phyloP scores from a whole-genome alignment of 2,113 vertebrate species.

The Plotosus lineatus region DNA sequence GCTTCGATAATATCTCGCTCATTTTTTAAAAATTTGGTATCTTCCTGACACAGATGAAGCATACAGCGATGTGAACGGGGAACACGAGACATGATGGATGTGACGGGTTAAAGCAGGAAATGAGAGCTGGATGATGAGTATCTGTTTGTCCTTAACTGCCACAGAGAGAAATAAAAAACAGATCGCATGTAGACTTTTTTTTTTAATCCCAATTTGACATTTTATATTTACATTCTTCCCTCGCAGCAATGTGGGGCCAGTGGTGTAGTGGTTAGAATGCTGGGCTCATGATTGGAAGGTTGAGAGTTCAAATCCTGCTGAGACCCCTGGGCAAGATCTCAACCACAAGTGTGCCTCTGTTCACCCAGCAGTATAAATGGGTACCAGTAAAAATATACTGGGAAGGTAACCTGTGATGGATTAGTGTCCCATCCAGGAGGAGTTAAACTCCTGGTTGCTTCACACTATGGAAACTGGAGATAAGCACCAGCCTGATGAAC shows the following conservation, averaged over 20 bases:
- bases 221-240: not conserved
- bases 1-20: not conserved
- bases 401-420: too few species aligned
- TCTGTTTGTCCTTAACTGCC: conserved; percentile 8
- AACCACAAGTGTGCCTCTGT: too few species aligned
- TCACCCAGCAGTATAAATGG: too few species aligned
- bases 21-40: not conserved
- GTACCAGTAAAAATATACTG: too few species aligned
- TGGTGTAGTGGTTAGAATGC: too few species aligned
- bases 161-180: not conserved
- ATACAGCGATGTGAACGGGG: not conserved
- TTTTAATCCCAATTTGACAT: not conserved
- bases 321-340: too few species aligned
- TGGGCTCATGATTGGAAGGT: too few species aligned
- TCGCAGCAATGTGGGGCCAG: not conserved
- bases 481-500: too few species aligned
- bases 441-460: too few species aligned
- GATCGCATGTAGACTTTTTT: not conserved
- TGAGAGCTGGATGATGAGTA: not conserved
- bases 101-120: conserved; percentile 14
- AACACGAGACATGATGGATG: not conserved
- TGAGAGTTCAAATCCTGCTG: too few species aligned
- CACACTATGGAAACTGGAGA: too few species aligned
- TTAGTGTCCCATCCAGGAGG: too few species aligned
- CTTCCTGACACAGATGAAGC: not conserved